These are phyloP conservation scores for Epizoanthus fatuus DNA, from an alignment of 92 coral and sea anemone genomes.

Conservation along the genomic window DNA sequence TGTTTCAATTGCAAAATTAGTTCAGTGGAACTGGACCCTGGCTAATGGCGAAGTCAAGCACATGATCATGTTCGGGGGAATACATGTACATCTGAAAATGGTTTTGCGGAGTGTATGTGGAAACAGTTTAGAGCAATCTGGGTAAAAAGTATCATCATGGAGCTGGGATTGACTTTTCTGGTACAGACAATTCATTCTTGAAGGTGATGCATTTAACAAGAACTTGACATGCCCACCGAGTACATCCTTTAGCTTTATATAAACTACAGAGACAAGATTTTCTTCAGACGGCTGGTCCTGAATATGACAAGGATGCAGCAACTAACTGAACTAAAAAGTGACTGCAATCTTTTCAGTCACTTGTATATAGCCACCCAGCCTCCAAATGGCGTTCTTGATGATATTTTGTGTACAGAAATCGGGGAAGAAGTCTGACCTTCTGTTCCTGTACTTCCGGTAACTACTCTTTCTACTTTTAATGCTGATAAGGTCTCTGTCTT, in stretches of 20 bases:
- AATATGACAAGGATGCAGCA: too few relatives aligned
- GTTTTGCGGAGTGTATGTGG: conserved; percentile 62
- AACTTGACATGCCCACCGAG: too few relatives aligned
- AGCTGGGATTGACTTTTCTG: too few relatives aligned
- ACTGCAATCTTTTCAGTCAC: conserved; percentile 55
- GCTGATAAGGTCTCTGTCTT: conserved; percentile 63
- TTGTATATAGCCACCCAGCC: conserved; percentile 53
- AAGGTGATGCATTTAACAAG: too few relatives aligned
- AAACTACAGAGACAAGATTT: too few relatives aligned
- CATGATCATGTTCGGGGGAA: conserved; percentile 54
- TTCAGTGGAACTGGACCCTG: conserved; percentile 62
- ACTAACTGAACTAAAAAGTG: conserved; percentile 11
- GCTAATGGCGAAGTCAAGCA: conserved; percentile 56
- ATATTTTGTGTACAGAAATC: conserved; percentile 22
- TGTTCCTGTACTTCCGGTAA: conserved; percentile 49
- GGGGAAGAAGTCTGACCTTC: conserved; percentile 62
- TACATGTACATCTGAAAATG: conserved; percentile 6
- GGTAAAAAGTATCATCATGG: too few relatives aligned
- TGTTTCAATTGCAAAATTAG: conserved; percentile 55
- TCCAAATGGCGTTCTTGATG: conserved; percentile 27
- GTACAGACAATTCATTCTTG: too few relatives aligned
- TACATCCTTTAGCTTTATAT: too few relatives aligned
- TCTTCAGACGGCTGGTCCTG: too few relatives aligned
- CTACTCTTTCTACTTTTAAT: conserved; percentile 43
- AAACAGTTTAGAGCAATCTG: conserved; percentile 25